Conservation (phyloP, 35 echinoderm and acorn worm species). For the Chiridota heheva region DNA sequence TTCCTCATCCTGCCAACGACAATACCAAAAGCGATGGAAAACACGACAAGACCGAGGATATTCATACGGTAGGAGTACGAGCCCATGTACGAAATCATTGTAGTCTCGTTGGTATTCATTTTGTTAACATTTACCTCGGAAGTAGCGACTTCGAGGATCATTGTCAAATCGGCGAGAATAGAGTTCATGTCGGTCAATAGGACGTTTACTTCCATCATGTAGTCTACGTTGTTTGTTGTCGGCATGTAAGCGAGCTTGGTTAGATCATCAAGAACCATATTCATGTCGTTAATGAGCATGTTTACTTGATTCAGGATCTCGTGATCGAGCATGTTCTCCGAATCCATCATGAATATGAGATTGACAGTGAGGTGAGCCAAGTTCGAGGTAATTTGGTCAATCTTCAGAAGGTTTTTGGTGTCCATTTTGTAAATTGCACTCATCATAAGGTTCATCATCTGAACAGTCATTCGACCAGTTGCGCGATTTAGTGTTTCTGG, state of each 20-base stretch:
- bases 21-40: slow-evolving; percentile 90
- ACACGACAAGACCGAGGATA: slow-evolving; percentile 95
- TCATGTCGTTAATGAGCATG: slow-evolving; percentile 60
- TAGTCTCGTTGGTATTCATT: slow-evolving; percentile 29
- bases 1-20: slow-evolving; percentile 62
- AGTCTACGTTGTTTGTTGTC: slow-evolving; percentile 46
- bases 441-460: slow-evolving; percentile 64
- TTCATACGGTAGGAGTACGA: slow-evolving; percentile 86
- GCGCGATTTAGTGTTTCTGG: slow-evolving; percentile 4
- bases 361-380: slow-evolving; percentile 63
- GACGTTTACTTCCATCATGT: slow-evolving; percentile 73
- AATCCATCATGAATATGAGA: slow-evolving; percentile 70
- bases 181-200: slow-evolving; percentile 55
- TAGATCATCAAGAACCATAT: slow-evolving; percentile 50
- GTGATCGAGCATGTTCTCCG: slow-evolving; percentile 21
- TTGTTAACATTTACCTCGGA: slow-evolving; percentile 50
- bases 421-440: slow-evolving; percentile 50
- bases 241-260: slow-evolving; percentile 43
- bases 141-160: slow-evolving; percentile 36
- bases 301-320: slow-evolving; percentile 55
- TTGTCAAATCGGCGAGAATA: slow-evolving; percentile 40
- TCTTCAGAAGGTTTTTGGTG: slow-evolving; percentile 47
- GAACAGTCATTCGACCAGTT: slow-evolving; percentile 51
- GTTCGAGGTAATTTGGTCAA: slow-evolving; percentile 57
- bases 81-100: slow-evolving; percentile 31